Evolutionary conservation across 92 coral and sea anemone species (phyloP).

Genomic region (Scolanthus callimorphus): DNA sequence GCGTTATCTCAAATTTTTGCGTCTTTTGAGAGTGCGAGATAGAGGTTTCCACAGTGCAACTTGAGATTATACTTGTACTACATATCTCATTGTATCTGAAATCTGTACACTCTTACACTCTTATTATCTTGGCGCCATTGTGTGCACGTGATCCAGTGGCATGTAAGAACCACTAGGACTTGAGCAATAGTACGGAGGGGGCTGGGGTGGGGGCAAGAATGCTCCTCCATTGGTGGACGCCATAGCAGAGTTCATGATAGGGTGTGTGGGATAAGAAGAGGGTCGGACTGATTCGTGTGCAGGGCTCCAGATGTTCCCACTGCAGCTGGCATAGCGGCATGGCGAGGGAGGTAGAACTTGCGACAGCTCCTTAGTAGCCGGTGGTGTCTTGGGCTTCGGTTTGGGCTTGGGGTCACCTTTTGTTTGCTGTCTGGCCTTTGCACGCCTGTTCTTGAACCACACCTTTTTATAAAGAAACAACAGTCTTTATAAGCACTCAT

Average conservation of each 20-base stretch:
- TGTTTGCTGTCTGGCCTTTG: slow-evolving; percentile 88
- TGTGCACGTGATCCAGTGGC: slow-evolving; percentile 87
- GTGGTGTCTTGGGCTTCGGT: slow-evolving; percentile 64
- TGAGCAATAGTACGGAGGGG: slow-evolving; percentile 91
- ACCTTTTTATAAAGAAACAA: no score
- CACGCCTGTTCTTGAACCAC: slow-evolving; percentile 98
- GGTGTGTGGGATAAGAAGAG: slow-evolving; percentile 70
- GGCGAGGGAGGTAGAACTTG: slow-evolving; percentile 79
- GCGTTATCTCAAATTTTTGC: no score
- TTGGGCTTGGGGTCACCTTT: slow-evolving; percentile 91
- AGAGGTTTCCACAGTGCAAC: no score
- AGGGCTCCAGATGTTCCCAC: slow-evolving; percentile 95
- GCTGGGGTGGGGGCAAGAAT: slow-evolving; percentile 88
- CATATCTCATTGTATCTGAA: no score
- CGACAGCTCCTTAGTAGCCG: slow-evolving; percentile 71
- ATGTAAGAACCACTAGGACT: slow-evolving; percentile 90
- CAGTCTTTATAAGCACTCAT: no score
- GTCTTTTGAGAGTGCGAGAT: neutral
- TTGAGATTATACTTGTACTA: no score
- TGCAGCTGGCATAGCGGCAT: slow-evolving; percentile 93
- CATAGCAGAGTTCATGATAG: slow-evolving; percentile 78
- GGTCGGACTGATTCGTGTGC: slow-evolving; percentile 87
- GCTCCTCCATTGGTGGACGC: slow-evolving; percentile 72
- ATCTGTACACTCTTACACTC: no score
- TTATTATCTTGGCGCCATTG: slow-evolving; percentile 81